Conservation (phyloP, 2,888 invertebrate species). For the Mystacides longicornis region DNA sequence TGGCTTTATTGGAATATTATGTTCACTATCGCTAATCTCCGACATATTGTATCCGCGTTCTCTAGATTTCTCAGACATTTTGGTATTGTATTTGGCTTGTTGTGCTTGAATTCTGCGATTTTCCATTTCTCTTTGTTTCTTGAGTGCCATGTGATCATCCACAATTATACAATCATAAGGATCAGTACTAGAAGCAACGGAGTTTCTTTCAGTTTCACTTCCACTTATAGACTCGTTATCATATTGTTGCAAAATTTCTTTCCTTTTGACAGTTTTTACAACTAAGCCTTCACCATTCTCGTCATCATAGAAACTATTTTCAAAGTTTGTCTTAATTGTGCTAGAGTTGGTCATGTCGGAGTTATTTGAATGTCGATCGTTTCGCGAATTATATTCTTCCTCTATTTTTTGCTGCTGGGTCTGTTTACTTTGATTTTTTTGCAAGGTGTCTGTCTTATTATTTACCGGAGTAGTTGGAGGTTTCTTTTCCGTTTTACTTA, state of each 20-base stretch:
- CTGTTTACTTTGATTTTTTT: slow-evolving; percentile 43
- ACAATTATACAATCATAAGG: slow-evolving; percentile 78
- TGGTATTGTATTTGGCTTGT: slow-evolving; percentile 26
- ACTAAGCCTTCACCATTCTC: slow-evolving; percentile 58
- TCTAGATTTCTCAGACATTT: slow-evolving; percentile 20
- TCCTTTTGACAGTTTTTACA: slow-evolving; percentile 65
- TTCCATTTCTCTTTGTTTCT: slow-evolving; percentile 46
- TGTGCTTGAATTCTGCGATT: slow-evolving; percentile 41
- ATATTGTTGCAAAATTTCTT: slow-evolving; percentile 66
- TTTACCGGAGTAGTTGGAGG: slow-evolving; percentile 4
- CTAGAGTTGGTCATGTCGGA: slow-evolving; percentile 46
- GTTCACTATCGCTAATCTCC: slow-evolving; percentile 24
- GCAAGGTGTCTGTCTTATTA: slow-evolving; percentile 32
- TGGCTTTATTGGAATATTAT: slow-evolving; percentile 46
- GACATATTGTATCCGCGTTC: slow-evolving; percentile 18
- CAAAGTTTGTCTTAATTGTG: slow-evolving; percentile 49
- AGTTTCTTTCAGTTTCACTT: slow-evolving; percentile 57
- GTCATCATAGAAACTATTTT: slow-evolving; percentile 60
- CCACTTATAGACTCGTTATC: slow-evolving; percentile 46
- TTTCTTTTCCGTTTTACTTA: slow-evolving; percentile 35
- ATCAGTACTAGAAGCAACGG: slow-evolving; percentile 63
- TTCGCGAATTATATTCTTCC: slow-evolving; percentile 37
- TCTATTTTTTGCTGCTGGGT: slow-evolving; percentile 31
- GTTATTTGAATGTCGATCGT: slow-evolving; percentile 40
- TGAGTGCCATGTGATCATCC: slow-evolving; percentile 61